Conservation (phyloP, 2,113 vertebrate genomes). For the Lethenteron camtschaticum region DNA sequence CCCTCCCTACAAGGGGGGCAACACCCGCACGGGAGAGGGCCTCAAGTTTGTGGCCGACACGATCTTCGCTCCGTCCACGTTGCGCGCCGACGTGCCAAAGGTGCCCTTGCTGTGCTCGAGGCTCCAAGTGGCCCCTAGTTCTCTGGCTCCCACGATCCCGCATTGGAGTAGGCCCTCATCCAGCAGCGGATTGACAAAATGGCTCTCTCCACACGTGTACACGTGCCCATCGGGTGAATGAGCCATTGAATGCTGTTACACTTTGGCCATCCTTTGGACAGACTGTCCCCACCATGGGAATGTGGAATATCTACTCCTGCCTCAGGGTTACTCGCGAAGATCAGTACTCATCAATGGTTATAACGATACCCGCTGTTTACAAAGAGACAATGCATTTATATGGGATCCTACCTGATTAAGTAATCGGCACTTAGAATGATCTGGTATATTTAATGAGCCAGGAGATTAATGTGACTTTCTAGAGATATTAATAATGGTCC, state of each 20-base stretch:
- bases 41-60: conserved; percentile 28
- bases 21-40: conserved; percentile 29
- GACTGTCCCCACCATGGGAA: no score
- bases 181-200: neutral
- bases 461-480: no score
- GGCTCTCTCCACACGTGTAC: neutral
- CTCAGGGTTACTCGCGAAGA: no score
- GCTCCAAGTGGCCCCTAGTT: neutral
- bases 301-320: no score
- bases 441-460: no score
- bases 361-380: no score
- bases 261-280: no score
- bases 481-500: neutral
- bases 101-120: conserved; percentile 16
- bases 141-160: neutral
- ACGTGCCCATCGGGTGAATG: neutral
- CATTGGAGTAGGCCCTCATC: neutral
- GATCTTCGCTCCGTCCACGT: conserved; percentile 23
- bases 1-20: conserved; percentile 26
- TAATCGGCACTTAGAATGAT: no score
- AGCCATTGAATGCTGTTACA: no score
- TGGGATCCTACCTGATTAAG: no score
- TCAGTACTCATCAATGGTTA: no score
- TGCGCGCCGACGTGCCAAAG: conserved; percentile 36
- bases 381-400: no score